These are phyloP conservation scores for Drosophila neoperkinsi DNA, from an alignment of 2,888 invertebrate genomes.

Conservation along the genomic window DNA sequence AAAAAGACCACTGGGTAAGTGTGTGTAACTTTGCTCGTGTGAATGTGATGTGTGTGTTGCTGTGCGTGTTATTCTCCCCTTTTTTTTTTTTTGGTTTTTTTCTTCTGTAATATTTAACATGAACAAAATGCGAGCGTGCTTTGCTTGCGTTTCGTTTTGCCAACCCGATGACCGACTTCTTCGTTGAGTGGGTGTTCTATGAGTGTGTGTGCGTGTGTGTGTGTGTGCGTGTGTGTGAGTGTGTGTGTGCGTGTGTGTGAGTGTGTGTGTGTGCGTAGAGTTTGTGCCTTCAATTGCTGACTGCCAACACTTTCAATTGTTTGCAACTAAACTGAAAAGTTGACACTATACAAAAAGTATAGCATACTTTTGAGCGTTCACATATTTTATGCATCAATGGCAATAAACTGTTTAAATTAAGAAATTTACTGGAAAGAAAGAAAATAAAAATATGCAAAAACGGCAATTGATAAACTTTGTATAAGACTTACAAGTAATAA, in stretches of 20 bases:
- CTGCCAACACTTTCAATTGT: conserved; percentile 63
- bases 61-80: conserved; percentile 31
- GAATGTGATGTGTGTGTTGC: conserved; percentile 29
- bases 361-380: conserved; percentile 8
- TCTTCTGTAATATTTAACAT: conserved; percentile 55
- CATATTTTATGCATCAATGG: background rate
- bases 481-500: too few species aligned
- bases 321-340: conserved; percentile 28
- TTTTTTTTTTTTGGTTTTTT: conserved; percentile 20
- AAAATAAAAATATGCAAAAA: background rate
- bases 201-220: background rate
- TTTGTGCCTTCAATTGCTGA: conserved; percentile 32
- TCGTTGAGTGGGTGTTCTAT: conserved; percentile 35
- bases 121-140: conserved; percentile 52
- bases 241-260: background rate
- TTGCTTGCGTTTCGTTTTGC: conserved; percentile 59
- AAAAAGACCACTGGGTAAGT: conserved; percentile 4
- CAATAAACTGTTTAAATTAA: background rate
- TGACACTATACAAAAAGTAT: conserved; percentile 10
- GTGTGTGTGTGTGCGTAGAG: conserved; percentile 3
- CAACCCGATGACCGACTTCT: conserved; percentile 72
- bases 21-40: conserved; percentile 8
- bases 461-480: rapidly evolving
- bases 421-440: too few species aligned
- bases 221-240: background rate